These are phyloP conservation scores for Alouatta caraya DNA, from an alignment of 2,797 vertebrate species.

Conservation along the genomic window DNA sequence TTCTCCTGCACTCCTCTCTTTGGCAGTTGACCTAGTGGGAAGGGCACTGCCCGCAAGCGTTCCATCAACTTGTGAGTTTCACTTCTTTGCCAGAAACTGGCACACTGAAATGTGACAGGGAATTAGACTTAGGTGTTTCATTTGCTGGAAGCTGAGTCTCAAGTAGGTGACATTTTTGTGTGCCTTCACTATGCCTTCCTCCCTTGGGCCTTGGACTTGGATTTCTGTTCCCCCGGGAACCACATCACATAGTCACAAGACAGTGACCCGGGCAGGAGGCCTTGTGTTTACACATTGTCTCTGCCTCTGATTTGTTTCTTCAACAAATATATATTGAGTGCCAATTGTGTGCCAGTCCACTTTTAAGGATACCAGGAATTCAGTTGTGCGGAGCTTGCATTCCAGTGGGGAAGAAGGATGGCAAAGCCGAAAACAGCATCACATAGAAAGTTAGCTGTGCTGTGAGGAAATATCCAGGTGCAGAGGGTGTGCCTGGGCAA, in stretches of 20 bases:
- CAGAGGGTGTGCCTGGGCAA: background rate
- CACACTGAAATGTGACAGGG: background rate
- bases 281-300: background rate
- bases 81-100: background rate
- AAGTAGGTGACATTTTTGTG: too few species aligned
- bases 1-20: background rate
- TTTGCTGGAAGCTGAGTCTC: background rate
- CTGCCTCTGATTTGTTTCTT: background rate
- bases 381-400: background rate
- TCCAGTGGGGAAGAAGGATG: background rate
- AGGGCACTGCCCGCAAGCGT: background rate
- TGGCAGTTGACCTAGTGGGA: background rate
- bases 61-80: background rate
- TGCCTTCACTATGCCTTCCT: background rate
- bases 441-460: background rate
- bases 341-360: background rate
- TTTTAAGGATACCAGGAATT: background rate
- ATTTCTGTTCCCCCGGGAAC: background rate
- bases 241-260: accelerated
- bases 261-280: background rate
- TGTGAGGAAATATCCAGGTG: too few species aligned
- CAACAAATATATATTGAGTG: background rate
- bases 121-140: background rate
- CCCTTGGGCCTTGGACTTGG: background rate
- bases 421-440: background rate